Conservation (phyloP, 2,113 vertebrate genomes). For the Monopterus albus region DNA sequence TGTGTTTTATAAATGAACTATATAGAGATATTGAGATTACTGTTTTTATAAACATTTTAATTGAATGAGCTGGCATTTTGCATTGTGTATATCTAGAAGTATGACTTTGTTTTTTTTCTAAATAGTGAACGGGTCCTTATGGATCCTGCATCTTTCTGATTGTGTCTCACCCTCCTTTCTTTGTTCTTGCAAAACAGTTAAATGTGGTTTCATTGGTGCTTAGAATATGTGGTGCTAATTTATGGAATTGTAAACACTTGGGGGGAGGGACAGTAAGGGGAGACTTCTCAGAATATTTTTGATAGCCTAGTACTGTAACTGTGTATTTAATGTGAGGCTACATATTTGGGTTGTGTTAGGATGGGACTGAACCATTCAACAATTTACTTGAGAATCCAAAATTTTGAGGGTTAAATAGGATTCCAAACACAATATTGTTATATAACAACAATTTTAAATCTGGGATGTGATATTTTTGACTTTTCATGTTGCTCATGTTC, state of each 20-base stretch:
- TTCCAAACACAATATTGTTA: conserved; percentile 39
- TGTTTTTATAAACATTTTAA: conserved; percentile 49
- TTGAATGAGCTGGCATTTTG: conserved; percentile 52
- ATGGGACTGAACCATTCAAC: conserved; percentile 59
- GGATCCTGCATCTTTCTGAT: conserved; percentile 24
- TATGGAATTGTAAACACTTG: conserved; percentile 67
- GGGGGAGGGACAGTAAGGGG: background rate
- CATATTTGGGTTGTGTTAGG: conserved; percentile 50
- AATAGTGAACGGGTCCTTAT: conserved; percentile 48
- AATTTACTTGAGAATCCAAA: conserved; percentile 64
- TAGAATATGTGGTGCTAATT: conserved; percentile 82
- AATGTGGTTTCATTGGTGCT: conserved; percentile 73
- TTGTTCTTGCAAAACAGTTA: conserved; percentile 65
- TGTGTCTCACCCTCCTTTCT: conserved; percentile 37
- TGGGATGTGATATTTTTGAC: conserved; percentile 47
- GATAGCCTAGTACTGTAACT: conserved; percentile 75
- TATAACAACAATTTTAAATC: conserved; percentile 42
- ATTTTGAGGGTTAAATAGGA: conserved; percentile 35
- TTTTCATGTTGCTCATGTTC: conserved; percentile 49
- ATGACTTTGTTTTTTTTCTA: conserved; percentile 35
- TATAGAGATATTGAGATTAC: conserved; percentile 34
- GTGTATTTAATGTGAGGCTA: conserved; percentile 74
- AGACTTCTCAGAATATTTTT: conserved; percentile 66
- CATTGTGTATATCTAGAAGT: conserved; percentile 63
- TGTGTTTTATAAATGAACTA: conserved; percentile 34